These are phyloP conservation scores for Uloborus plumipes DNA, from an alignment of 2,888 invertebrate genomes.

Conservation along the genomic window DNA sequence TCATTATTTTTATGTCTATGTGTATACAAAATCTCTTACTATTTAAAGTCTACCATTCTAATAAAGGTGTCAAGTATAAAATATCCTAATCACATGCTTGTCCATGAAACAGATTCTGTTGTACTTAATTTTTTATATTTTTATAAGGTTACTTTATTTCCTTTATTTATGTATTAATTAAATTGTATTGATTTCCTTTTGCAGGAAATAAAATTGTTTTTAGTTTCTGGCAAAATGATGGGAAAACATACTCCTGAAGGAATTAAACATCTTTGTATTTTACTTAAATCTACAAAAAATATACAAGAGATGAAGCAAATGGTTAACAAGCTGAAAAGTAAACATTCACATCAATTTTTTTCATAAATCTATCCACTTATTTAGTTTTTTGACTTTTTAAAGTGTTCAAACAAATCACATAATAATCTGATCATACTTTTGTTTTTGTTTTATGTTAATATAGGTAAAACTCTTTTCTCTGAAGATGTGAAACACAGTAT, in stretches of 20 bases:
- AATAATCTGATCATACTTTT: neutral
- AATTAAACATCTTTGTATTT: conserved; percentile 29
- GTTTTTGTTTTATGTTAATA: neutral
- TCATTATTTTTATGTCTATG: too few relatives aligned
- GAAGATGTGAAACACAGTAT: conserved; percentile 78
- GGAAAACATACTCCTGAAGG: conserved; percentile 45
- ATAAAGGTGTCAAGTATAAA: neutral
- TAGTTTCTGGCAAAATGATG: conserved; percentile 46
- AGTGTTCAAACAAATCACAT: too few relatives aligned
- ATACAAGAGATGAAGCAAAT: conserved; percentile 26
- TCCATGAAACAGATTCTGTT: neutral
- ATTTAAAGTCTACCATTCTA: neutral
- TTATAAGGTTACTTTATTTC: neutral
- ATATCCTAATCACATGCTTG: neutral
- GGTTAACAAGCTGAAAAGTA: conserved; percentile 41
- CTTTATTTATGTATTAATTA: neutral
- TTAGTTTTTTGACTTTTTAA: neutral
- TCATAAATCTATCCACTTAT: neutral
- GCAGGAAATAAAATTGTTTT: conserved; percentile 46
- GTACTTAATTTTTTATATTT: too few relatives aligned
- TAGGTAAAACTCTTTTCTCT: conserved; percentile 76
- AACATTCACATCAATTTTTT: neutral
- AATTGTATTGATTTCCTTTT: neutral
- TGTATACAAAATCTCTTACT: too few relatives aligned
- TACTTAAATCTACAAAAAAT: conserved; percentile 19